Conservation (phyloP, 2,113 vertebrate species). For the Cettia cetti region DNA sequence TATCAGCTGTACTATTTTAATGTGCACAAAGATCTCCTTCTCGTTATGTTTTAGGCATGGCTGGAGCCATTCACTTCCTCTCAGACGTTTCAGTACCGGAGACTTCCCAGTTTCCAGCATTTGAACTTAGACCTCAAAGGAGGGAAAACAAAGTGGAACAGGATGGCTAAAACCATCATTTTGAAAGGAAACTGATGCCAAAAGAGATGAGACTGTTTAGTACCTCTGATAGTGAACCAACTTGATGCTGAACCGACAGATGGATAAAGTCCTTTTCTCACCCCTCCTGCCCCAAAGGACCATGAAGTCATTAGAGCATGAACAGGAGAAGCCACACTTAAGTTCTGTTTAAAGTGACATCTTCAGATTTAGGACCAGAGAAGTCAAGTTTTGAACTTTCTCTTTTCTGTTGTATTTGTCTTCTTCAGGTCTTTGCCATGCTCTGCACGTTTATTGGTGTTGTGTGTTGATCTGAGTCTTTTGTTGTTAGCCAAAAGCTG, state of each 20-base stretch:
- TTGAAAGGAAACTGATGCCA: conserved; percentile 26
- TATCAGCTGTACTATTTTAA: background rate
- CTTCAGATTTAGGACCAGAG: background rate
- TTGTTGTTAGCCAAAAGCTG: conserved; percentile 8
- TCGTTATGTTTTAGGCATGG: conserved; percentile 82
- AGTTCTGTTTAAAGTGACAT: background rate
- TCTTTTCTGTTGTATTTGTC: conserved; percentile 5
- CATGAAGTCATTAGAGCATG: conserved; percentile 24
- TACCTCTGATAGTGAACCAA: conserved; percentile 53
- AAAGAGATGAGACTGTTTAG: conserved; percentile 39
- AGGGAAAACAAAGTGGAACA: conserved; percentile 60
- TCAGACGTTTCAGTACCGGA: conserved; percentile 87
- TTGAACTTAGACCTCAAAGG: conserved; percentile 83
- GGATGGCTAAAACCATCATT: conserved; percentile 20
- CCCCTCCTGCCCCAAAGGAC: background rate
- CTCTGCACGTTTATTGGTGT: conserved; percentile 74
- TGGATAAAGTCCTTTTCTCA: background rate
- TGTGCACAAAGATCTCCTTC: background rate
- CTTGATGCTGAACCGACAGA: background rate
- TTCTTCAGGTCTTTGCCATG: conserved; percentile 26
- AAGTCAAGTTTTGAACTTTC: background rate
- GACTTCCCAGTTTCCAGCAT: conserved; percentile 88
- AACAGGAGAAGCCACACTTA: background rate
- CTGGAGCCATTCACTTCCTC: conserved; percentile 91
- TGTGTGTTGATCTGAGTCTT: background rate